Conservation (phyloP, 2,888 invertebrate species). For the Pterostichus madidus region DNA sequence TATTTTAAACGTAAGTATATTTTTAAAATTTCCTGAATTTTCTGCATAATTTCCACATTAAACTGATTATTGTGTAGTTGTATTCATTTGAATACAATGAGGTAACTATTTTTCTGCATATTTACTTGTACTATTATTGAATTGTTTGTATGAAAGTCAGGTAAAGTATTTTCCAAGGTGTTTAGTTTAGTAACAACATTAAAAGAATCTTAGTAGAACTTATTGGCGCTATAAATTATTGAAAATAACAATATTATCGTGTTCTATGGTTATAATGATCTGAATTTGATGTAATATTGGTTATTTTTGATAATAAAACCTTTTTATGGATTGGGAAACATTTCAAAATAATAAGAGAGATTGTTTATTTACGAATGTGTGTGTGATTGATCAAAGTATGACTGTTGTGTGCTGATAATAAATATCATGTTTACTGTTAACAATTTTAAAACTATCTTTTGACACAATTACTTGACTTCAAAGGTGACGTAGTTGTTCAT, state of each 20-base stretch:
- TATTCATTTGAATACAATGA: slow-evolving; percentile 70
- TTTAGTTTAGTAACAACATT: not conserved
- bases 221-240: not conserved
- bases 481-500: not conserved
- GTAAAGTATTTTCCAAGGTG: slow-evolving; percentile 12
- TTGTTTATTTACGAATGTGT: slow-evolving; percentile 7
- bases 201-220: not conserved
- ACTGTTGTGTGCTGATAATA: too few relatives aligned
- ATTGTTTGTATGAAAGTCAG: slow-evolving; percentile 13
- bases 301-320: slow-evolving; percentile 35
- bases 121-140: not conserved
- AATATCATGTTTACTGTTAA: too few relatives aligned
- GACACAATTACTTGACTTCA: slow-evolving; percentile 1
- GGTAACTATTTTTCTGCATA: slow-evolving; percentile 64
- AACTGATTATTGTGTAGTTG: slow-evolving; percentile 68
- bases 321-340: not conserved
- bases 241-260: slow-evolving; percentile 32
- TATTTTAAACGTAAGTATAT: slow-evolving; percentile 20
- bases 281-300: slow-evolving; percentile 39
- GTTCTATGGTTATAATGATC: slow-evolving; percentile 53
- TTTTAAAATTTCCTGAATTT: not conserved
- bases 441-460: not conserved
- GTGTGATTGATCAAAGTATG: not conserved
- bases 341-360: not conserved
- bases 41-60: not conserved